Evolutionary conservation across 2,888 invertebrate genomes (phyloP).

Genomic region (Ichneumoninae sp.): DNA sequence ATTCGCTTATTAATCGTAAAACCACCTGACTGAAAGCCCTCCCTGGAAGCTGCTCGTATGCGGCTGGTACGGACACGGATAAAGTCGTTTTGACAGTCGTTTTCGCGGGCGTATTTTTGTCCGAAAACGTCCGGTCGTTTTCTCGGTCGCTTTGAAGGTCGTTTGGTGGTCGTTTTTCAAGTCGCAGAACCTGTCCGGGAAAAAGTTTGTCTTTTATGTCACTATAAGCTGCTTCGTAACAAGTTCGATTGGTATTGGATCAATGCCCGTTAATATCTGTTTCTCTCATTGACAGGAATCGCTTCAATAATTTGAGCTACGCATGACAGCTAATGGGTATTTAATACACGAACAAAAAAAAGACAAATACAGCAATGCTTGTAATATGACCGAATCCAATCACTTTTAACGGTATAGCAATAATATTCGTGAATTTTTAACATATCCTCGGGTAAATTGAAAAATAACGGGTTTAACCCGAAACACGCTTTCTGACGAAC

Average conservation of each 20-base stretch:
- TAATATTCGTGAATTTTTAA: constrained; percentile 15
- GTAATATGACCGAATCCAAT: constrained; percentile 30
- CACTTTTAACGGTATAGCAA: constrained; percentile 28
- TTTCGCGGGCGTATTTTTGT: too few species aligned
- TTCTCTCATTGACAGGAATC: constrained; percentile 35
- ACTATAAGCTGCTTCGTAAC: background rate
- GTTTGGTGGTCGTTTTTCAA: too few species aligned
- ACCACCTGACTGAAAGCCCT: too few species aligned
- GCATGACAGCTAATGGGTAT: constrained; percentile 50
- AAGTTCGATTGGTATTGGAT: background rate
- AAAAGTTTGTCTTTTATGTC: too few species aligned
- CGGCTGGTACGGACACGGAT: too few species aligned
- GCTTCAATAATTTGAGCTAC: constrained; percentile 39
- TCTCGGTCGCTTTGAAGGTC: too few species aligned
- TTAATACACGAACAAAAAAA: constrained; percentile 44
- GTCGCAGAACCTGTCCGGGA: too few species aligned
- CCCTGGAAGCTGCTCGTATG: too few species aligned
- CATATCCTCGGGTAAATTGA: constrained; percentile 33
- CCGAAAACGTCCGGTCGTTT: too few species aligned
- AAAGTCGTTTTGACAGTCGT: too few species aligned
- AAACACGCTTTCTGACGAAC: background rate
- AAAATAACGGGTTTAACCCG: constrained; percentile 28
- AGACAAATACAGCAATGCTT: constrained; percentile 3
- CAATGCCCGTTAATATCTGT: background rate
- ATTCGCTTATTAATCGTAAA: too few species aligned